Percentiles rank a stretch among this genome's conserved stretches.
Conservation (phyloP, 2,888 invertebrate species). For the Eurytoma californica region DNA sequence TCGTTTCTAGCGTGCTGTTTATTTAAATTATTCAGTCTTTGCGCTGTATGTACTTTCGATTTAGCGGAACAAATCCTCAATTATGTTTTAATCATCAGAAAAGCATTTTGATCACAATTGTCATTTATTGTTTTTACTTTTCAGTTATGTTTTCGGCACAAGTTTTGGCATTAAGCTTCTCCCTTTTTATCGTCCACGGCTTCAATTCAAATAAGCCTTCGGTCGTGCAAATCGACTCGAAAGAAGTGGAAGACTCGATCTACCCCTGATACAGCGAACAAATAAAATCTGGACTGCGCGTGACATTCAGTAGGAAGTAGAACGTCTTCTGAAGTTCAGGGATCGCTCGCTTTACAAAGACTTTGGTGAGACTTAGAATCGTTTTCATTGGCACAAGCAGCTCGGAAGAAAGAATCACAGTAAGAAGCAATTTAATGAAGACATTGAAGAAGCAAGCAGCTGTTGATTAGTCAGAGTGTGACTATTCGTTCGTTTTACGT, state of each 20-base stretch:
- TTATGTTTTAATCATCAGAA: conserved; percentile 34
- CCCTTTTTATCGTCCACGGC: neutral
- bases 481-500: neutral
- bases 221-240: neutral
- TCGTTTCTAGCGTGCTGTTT: conserved; percentile 63
- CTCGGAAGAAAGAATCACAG: conserved; percentile 37
- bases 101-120: conserved; percentile 50
- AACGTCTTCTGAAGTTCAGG: conserved; percentile 3
- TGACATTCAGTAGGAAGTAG: conserved; percentile 3
- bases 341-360: conserved; percentile 9
- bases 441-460: conserved; percentile 13
- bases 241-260: conserved; percentile 49
- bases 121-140: conserved; percentile 45
- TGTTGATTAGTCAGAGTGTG: neutral
- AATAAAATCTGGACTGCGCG: neutral
- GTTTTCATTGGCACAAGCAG: conserved; percentile 46
- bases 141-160: conserved; percentile 51
- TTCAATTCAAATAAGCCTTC: conserved; percentile 3
- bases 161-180: conserved; percentile 45
- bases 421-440: conserved; percentile 23
- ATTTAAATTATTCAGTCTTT: conserved; percentile 65
- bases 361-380: conserved; percentile 1
- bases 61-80: conserved; percentile 36
- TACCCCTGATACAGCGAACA: conserved; percentile 37
- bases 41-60: conserved; percentile 62